phyloP scores from a whole-genome alignment of 2,113 vertebrate genomes.

The Takifugu bimaculatus region DNA sequence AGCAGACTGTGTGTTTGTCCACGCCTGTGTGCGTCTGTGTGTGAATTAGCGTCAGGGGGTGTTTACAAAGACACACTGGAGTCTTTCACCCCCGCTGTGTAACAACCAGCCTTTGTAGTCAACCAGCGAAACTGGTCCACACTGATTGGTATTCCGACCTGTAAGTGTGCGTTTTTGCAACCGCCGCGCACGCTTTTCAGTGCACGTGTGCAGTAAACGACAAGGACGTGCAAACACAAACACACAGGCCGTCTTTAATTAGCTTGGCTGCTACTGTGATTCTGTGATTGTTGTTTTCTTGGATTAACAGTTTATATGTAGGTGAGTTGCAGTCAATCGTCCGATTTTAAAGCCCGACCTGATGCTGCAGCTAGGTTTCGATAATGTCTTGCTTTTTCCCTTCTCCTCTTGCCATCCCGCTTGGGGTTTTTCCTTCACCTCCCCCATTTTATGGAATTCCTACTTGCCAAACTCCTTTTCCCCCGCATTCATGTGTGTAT shows the following conservation, averaged over 20 bases:
- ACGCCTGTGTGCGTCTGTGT: conserved; percentile 10
- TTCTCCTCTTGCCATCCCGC: conserved; percentile 31
- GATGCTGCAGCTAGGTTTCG: too few species aligned
- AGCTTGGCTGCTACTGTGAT: too few species aligned
- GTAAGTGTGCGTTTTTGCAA: conserved; percentile 19
- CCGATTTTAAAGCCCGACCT: too few species aligned
- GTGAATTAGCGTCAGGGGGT: conserved; percentile 14
- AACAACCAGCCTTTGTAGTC: conserved; percentile 68
- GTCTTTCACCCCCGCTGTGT: conserved; percentile 62
- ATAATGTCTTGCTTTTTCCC: conserved; percentile 38
- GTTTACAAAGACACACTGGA: conserved; percentile 53
- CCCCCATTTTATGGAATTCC: conserved; percentile 50
- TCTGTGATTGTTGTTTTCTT: too few species aligned
- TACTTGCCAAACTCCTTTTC: conserved; percentile 49
- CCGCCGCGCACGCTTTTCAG: conserved; percentile 2
- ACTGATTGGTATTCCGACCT: conserved; percentile 60
- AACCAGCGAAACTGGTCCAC: conserved; percentile 27
- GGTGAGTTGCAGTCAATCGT: too few species aligned
- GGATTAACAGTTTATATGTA: too few species aligned
- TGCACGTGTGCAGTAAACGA: conserved; percentile 4
- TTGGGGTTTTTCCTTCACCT: conserved; percentile 10
- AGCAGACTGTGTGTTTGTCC: conserved; percentile 23
- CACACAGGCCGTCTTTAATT: too few species aligned
- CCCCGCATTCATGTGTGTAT: conserved; percentile 27
- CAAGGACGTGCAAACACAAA: too few species aligned